Conservation (phyloP, 2,888 invertebrate species). For the Heteropelma amictum region DNA sequence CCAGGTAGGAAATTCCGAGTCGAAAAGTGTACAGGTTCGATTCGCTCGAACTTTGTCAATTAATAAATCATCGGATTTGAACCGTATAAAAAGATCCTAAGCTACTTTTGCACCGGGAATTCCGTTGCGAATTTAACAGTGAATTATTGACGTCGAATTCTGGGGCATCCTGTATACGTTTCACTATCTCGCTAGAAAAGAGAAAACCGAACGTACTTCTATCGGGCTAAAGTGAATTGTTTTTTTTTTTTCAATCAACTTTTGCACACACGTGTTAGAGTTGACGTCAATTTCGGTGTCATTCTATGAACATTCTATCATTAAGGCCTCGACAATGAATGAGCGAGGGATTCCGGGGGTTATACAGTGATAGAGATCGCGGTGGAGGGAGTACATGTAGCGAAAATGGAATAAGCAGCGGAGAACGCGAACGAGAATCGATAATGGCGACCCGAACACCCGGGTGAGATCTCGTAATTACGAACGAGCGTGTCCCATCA, state of each 20-base stretch:
- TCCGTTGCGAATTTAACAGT: too few relatives aligned
- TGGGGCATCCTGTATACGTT: too few relatives aligned
- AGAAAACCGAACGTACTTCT: too few relatives aligned
- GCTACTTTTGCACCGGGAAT: too few relatives aligned
- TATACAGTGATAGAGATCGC: conserved; percentile 22
- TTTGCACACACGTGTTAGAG: background rate
- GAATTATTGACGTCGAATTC: too few relatives aligned
- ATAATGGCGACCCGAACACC: conserved; percentile 45
- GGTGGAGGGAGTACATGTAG: background rate
- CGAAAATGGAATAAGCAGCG: conserved; percentile 41
- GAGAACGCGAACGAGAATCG: conserved; percentile 41
- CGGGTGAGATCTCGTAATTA: conserved; percentile 61
- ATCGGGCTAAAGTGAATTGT: background rate
- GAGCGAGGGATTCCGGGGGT: conserved; percentile 2
- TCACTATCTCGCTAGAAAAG: too few relatives aligned
- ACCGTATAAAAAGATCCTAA: too few relatives aligned
- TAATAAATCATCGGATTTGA: too few relatives aligned
- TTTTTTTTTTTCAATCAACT: background rate
- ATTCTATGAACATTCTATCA: conserved; percentile 1
- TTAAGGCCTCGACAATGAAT: background rate
- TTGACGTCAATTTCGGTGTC: background rate
- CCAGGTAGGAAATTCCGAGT: too few relatives aligned
- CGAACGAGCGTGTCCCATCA: conserved; percentile 60
- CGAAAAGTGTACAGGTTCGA: too few relatives aligned
- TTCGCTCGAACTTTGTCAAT: too few relatives aligned